Percentiles rank a stretch among this genome's conserved stretches.
These are phyloP conservation scores for Callochromis pleurospilus DNA, from an alignment of 2,113 vertebrate genomes.

Conservation along the genomic window DNA sequence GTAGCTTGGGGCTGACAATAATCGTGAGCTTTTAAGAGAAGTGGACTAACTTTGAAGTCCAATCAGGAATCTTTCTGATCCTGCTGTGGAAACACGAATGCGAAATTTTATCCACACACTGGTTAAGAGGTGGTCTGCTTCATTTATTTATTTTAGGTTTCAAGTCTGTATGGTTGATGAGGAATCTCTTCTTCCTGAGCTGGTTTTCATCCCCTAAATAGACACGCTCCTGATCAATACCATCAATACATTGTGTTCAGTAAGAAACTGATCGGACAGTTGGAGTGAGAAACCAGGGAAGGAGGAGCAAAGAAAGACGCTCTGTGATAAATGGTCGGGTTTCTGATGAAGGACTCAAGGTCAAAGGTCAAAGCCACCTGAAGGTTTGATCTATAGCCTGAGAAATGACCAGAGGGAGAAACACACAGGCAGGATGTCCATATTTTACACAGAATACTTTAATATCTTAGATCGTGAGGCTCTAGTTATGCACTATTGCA, in stretches of 20 bases:
- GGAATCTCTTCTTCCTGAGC: background rate
- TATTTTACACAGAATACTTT: background rate
- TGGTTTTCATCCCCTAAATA: background rate
- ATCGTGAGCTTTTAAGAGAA: background rate
- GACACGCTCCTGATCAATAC: background rate
- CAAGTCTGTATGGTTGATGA: background rate
- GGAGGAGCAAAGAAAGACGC: background rate
- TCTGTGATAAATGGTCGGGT: background rate
- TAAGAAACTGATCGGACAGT: background rate
- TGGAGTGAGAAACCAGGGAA: background rate
- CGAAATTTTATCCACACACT: background rate
- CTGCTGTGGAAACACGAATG: background rate
- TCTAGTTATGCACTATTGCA: background rate
- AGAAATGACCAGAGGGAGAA: background rate
- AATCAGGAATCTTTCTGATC: background rate
- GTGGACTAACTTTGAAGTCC: background rate
- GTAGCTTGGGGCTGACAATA: background rate
- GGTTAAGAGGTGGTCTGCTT: background rate
- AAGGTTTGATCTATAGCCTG: background rate
- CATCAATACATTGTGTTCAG: background rate
- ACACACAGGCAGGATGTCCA: background rate
- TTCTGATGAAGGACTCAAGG: background rate
- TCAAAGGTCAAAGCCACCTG: background rate
- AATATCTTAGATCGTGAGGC: background rate
- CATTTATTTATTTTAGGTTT: background rate